Evolutionary conservation across 2,113 vertebrate genomes (phyloP), one percentile per base, ranked within the genome.

Genomic region (Toxotes chatareus): DNA sequence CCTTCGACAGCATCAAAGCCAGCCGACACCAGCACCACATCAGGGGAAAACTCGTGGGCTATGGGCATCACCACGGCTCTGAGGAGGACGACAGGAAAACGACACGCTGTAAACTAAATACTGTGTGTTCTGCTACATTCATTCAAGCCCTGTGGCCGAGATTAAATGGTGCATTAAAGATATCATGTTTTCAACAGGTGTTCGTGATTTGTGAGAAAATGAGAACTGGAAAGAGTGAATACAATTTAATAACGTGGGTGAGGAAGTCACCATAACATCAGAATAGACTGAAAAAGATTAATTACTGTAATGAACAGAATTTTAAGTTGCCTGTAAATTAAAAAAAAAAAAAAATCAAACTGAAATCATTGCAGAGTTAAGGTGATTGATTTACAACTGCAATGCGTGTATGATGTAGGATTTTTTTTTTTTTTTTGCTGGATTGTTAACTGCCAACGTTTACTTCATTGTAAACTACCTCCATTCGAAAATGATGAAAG

Each of bases 1-100:
- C 98, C 97, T 6, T 97, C 96, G 0, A 96, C 97, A 1, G 98
- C 97, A 31, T 98, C 97, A 55, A 99, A 99, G 53, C 97, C 97
- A 0, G 97, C 96, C 0, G 98, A 99, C 62, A 99, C 97, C 85
- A 99, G 93, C 85, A 99, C 97, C 91, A 99, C 91, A 1, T 99
- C 96, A 0, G 98, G 98, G 55, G 94, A 95, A 83, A 99, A 99
- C 89, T 99, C 96, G 0, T 94, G 95, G 14, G 97, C 97, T 0
- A 99, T 96, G 0, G 98, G 98, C 96, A 97, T 98, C 94, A 99
- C 97, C 76, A 99, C 96, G 0, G 94, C 96, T 94, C 98, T 99
- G 92, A 2, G 46, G 49, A 88, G 16, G 73, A 77, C 38, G 2
- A 85, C 19, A 49, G 21, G 53, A 53, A 27, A 73, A 34, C 63